Evolutionary conservation across 2,113 vertebrate genomes (phyloP).

Genomic region (Tympanuchus pallidicinctus): DNA sequence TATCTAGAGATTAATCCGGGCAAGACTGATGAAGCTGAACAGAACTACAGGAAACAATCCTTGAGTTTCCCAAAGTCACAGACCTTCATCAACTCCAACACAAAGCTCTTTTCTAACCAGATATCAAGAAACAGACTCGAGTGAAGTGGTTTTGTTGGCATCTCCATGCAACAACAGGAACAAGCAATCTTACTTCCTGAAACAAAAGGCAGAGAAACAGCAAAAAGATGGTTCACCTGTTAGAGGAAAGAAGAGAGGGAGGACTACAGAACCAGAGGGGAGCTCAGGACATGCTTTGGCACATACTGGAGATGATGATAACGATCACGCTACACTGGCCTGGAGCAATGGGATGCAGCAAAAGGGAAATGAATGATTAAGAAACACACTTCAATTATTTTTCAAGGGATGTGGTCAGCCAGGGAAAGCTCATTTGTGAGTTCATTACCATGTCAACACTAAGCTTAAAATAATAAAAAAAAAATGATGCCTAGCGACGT

Average conservation of each 20-base stretch:
- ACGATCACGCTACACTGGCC: background rate
- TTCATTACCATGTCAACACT: background rate
- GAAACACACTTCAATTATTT: background rate
- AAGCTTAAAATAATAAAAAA: background rate
- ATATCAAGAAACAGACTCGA: background rate
- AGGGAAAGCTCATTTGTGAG: background rate
- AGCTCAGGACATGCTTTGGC: background rate
- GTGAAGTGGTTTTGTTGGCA: constrained; percentile 4
- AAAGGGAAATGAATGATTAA: constrained; percentile 6
- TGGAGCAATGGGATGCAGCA: background rate
- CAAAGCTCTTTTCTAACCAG: background rate
- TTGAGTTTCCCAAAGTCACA: background rate
- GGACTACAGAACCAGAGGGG: background rate
- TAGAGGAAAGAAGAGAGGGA: background rate
- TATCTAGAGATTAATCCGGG: background rate
- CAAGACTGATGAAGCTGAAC: background rate
- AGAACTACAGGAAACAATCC: background rate
- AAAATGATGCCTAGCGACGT: background rate
- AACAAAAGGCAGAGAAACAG: background rate
- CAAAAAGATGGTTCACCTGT: background rate
- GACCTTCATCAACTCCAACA: background rate
- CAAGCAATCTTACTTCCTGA: background rate
- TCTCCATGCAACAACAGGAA: background rate
- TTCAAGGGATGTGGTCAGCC: background rate
- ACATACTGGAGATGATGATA: background rate